Evolutionary conservation across 2,888 invertebrate genomes (phyloP).

Genomic region (Alloplasta piceator): DNA sequence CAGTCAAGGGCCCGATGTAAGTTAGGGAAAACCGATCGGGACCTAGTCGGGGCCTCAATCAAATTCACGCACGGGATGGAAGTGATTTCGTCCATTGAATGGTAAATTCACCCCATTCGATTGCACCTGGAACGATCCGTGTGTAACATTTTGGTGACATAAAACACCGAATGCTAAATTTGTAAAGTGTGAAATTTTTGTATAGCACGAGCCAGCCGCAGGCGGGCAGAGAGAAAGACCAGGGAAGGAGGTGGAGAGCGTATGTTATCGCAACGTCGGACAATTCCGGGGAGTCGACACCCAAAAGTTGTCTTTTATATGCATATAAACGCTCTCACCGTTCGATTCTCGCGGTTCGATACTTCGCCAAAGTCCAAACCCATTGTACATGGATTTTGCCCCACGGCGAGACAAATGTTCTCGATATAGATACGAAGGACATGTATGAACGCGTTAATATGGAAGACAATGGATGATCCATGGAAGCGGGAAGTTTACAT

Average conservation of each 20-base stretch:
- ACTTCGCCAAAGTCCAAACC: constrained; percentile 44
- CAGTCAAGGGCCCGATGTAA: too few relatives aligned
- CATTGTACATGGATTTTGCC: constrained; percentile 42
- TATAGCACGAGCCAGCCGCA: constrained; percentile 27
- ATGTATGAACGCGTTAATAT: constrained; percentile 19
- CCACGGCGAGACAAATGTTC: constrained; percentile 18
- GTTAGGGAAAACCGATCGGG: too few relatives aligned
- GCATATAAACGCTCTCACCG: constrained; percentile 10
- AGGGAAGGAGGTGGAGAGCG: too few relatives aligned
- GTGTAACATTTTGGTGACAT: background rate
- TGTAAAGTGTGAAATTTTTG: constrained; percentile 17
- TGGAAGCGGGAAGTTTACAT: constrained; percentile 19
- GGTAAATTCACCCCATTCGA: too few relatives aligned
- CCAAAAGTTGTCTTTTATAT: constrained; percentile 54
- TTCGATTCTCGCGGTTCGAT: constrained; percentile 42
- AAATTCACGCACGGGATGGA: too few relatives aligned
- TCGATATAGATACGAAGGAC: constrained; percentile 22
- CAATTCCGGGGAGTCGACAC: constrained; percentile 22
- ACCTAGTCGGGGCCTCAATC: too few relatives aligned
- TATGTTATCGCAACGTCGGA: too few relatives aligned
- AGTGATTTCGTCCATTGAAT: too few relatives aligned
- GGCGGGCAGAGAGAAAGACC: background rate
- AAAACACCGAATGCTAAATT: constrained; percentile 8
- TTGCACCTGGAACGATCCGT: background rate
- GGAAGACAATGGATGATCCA: constrained; percentile 51